Base-by-base conservation (phyloP, 2,113 vertebrate species). In the Odontophorus gujanensis region DNA sequence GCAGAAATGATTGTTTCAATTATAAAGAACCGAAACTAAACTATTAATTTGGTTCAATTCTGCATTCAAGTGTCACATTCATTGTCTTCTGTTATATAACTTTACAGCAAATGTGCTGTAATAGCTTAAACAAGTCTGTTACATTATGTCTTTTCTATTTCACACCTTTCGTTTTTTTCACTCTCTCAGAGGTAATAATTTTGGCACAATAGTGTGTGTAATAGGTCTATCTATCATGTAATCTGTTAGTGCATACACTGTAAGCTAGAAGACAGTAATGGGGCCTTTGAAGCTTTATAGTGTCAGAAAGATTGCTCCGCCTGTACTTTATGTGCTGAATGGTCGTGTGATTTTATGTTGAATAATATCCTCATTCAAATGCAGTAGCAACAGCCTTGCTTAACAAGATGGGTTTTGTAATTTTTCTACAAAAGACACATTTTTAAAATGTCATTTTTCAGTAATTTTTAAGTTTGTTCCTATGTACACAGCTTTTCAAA, bases 181-280 rank as follows among this genome's bases (percentile, higher is more conserved):
- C 5, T 63, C 22, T 67, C 85, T 59, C 66, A 63, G 59, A 83
- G 76, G 42, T 47, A 71, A 77, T 67, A 89, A 80, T 5, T 34
- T 18, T 81, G 78, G 8, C 28, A 94, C 63, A 95, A 90, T 20
- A 72, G 32, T 48, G 11, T 61, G 24, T 74, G 47, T 62, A 87
- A 91, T 86, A 89, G 24, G 59, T 91, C 57, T 86, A 79, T 67
- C 72, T 87, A 38, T 87, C 90, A 85, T 47, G 22, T 68, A 94
- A 87, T 57, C 68, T 76, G 81, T 74, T 91, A 94, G 62, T 24
- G 36, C 38, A 93, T 34, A 89, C 50, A 83, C 6, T 91, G 84
- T 89, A 95, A 93, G 92, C 75, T 65, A 76, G 47, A 66, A 92
- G 79, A 89, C 72, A 77, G 57, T 87, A 97, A 90, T 90, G 67